Base-by-base conservation (phyloP, 2,797 vertebrate species). In the Semaprochilodus insignis region DNA sequence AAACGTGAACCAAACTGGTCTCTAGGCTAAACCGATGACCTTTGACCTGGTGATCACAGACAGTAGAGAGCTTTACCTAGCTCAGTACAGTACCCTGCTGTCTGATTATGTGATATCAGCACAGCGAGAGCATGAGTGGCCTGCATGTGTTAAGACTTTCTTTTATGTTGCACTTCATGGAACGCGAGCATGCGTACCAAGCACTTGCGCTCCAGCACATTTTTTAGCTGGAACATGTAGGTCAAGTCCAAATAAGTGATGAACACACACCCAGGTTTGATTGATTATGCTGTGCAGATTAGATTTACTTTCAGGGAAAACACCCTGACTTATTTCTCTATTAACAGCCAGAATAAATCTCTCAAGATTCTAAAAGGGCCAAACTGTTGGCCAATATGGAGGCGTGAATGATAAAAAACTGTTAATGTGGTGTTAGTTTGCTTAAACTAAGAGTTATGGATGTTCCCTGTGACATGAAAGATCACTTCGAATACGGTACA, bases 231-330 rank as follows among this genome's bases (percentile, higher is more conserved):
- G 69, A 81, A 85, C 65, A 44, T 73, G 66, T 34, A 74, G 15
- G 70, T 79, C 71, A 73, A 72, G 60, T 73, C 72, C 78, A 88
- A 90, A 83, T 67, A 87, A 73, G 81, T 86, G 57, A 85, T 81
- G 69, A 83, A 86, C 82, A 63, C 34, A 81, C 40, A 76, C 23
- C 52, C 44, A 67, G 40, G 82, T 65, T 27, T 83, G 85, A 80
- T 77, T 40, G 57, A 81, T 83, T 85, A 78, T 78, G 80, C 77
- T 80, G 75, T 19, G 54, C 70, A 52, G 63, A 81, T 76, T 80
- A 52, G 48, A 60, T 71, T 81, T 87, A 78, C 80, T 82, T 84
- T 74, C 25, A 60, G 51, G 21, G 80, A 75, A 87, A 87, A 89
- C 83, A 81, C 82, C 74, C 78, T 78, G 52, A 82, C 77, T 82